phyloP scores from a whole-genome alignment of 2,113 vertebrate genomes.

The Charadrius vociferus region DNA sequence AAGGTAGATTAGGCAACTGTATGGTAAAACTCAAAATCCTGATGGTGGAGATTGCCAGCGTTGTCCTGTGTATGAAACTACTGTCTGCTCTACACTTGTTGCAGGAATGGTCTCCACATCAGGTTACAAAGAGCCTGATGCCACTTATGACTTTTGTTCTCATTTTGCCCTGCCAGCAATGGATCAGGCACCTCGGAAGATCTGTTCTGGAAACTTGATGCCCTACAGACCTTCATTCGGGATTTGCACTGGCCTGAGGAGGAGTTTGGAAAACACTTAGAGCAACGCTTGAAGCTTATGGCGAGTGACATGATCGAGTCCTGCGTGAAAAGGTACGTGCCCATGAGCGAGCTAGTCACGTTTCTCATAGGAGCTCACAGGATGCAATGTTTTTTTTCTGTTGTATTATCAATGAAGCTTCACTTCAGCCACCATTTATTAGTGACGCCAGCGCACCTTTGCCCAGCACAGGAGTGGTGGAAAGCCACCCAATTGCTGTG shows the following conservation, averaged over 20 bases:
- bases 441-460: neutral
- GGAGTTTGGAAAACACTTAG: conserved; percentile 97
- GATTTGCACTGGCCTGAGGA: conserved; percentile 99
- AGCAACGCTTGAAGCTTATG: conserved; percentile 96
- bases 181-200: conserved; percentile 98
- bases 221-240: conserved; percentile 96
- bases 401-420: neutral
- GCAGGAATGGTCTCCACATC: conserved; percentile 74
- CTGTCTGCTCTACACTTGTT: conserved; percentile 74
- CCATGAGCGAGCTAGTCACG: fast-evolving
- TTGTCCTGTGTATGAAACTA: conserved; percentile 79
- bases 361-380: neutral
- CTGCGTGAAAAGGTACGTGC: conserved; percentile 90
- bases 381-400: neutral
- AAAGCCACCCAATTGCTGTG: neutral
- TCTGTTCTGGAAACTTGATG: conserved; percentile 98
- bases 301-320: conserved; percentile 99
- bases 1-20: conserved; percentile 77
- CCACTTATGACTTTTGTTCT: conserved; percentile 59
- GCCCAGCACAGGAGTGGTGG: neutral
- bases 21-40: conserved; percentile 84
- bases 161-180: conserved; percentile 84
- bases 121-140: conserved; percentile 17
- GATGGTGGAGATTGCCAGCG: conserved; percentile 77
- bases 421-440: neutral